These are phyloP conservation scores for Enteromius viviparus DNA, from an alignment of 2,797 vertebrate genomes.

Conservation along the genomic window DNA sequence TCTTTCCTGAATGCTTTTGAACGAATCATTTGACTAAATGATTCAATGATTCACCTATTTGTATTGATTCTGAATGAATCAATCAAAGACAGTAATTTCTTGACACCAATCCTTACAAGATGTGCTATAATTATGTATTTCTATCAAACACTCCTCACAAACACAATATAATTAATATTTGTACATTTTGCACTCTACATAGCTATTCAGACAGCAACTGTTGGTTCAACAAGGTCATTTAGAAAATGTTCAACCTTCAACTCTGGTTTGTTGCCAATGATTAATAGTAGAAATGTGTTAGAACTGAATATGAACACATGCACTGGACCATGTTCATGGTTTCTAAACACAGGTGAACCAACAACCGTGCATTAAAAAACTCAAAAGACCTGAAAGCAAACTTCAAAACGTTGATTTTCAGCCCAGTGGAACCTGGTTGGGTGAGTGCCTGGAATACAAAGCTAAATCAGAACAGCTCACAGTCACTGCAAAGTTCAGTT, in stretches of 20 bases:
- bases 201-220: background rate
- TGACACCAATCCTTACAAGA: background rate
- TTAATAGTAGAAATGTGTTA: constrained; percentile 5
- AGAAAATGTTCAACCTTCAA: background rate
- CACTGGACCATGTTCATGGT: background rate
- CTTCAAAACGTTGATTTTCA: constrained; percentile 42
- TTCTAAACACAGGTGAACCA: constrained; percentile 27
- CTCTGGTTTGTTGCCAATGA: constrained; percentile 10
- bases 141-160: background rate
- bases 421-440: constrained; percentile 14
- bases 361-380: constrained; percentile 16
- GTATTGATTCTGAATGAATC: background rate
- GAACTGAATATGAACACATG: background rate
- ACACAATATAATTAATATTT: background rate
- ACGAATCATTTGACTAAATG: background rate
- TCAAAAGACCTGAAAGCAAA: constrained; percentile 35
- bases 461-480: constrained; percentile 22
- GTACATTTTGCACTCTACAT: background rate
- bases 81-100: background rate
- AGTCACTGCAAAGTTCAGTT: constrained; percentile 16
- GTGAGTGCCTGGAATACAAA: constrained; percentile 12
- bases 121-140: background rate
- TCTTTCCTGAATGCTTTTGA: background rate
- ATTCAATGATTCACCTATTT: background rate
- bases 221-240: background rate